phyloP scores from a whole-genome alignment of 2,113 vertebrate species.

The Rhipidura dahli region DNA sequence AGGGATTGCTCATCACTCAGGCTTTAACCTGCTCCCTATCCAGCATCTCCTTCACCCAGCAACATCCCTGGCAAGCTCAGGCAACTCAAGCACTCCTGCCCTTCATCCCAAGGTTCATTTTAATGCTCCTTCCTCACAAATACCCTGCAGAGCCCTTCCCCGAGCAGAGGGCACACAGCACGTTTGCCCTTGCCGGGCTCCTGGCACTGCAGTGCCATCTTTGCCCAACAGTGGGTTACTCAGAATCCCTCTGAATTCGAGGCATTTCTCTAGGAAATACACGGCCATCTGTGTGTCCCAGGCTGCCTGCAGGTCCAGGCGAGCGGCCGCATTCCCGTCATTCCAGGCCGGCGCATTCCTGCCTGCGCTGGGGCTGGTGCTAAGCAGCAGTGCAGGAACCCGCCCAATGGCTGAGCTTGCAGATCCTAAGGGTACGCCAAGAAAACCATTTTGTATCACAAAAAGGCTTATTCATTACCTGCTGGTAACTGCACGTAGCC shows the following conservation, averaged over 20 bases:
- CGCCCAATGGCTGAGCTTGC: neutral
- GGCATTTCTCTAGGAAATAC: slow-evolving; percentile 44
- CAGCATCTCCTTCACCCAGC: neutral
- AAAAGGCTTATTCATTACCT: slow-evolving; percentile 29
- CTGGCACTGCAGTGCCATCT: neutral
- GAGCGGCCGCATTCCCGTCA: slow-evolving; percentile 38
- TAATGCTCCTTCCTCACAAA: neutral
- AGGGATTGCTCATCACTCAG: neutral
- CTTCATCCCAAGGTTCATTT: neutral
- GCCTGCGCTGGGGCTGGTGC: neutral
- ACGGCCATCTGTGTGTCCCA: neutral
- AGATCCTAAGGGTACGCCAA: neutral
- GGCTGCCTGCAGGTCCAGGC: slow-evolving; percentile 20
- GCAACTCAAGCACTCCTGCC: neutral
- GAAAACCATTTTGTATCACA: slow-evolving; percentile 11
- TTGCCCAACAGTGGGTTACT: neutral
- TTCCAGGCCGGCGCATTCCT: slow-evolving; percentile 26
- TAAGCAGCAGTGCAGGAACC: neutral
- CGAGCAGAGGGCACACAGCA: neutral
- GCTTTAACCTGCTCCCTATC: neutral
- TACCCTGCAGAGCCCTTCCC: neutral
- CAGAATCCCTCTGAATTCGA: neutral
- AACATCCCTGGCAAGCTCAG: neutral
- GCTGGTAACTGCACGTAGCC: neutral
- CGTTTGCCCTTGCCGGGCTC: neutral